Percentiles rank a stretch among this genome's conserved stretches.
phyloP scores from a whole-genome alignment of 2,888 invertebrate genomes.

The Galerucella pusilla region DNA sequence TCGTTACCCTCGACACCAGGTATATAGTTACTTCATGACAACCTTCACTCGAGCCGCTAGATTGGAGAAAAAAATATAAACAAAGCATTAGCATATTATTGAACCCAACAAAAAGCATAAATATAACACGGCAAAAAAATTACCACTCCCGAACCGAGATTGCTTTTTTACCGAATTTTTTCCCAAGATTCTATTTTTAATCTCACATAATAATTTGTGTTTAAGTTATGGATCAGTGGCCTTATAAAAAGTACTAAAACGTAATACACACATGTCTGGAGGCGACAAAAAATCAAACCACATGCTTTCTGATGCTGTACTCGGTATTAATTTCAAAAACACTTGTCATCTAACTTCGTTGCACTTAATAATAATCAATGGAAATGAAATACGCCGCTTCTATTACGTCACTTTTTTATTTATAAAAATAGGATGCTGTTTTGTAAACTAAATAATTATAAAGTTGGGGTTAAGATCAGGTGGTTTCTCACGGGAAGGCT shows the following conservation, averaged over 20 bases:
- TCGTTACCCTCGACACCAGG: slow-evolving; percentile 20
- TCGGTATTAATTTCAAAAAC: slow-evolving; percentile 54
- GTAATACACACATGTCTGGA: slow-evolving; percentile 51
- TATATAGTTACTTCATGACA: slow-evolving; percentile 6
- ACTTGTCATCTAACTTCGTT: slow-evolving; percentile 47
- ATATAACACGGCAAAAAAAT: slow-evolving; percentile 33
- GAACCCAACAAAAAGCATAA: slow-evolving; percentile 34
- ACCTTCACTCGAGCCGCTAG: slow-evolving; percentile 13
- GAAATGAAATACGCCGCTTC: slow-evolving; percentile 33
- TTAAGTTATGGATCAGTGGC: slow-evolving; percentile 55
- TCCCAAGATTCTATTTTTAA: slow-evolving; percentile 49
- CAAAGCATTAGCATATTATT: slow-evolving; percentile 36
- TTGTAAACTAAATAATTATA: background rate
- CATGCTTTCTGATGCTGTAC: slow-evolving; percentile 49
- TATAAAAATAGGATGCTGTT: background rate
- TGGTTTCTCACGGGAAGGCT: background rate
- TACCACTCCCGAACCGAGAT: slow-evolving; percentile 42
- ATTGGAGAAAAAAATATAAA: slow-evolving; percentile 38
- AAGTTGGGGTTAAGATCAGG: slow-evolving; percentile 1
- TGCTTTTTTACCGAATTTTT: slow-evolving; percentile 47
- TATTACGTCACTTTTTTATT: background rate
- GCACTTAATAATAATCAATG: slow-evolving; percentile 40
- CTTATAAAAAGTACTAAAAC: slow-evolving; percentile 54
- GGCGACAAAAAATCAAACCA: slow-evolving; percentile 55
- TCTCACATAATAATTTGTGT: slow-evolving; percentile 47